Percentiles rank a stretch among this genome's conserved stretches.
phyloP scores from a whole-genome alignment of 2,888 invertebrate genomes.

The Actias luna region DNA sequence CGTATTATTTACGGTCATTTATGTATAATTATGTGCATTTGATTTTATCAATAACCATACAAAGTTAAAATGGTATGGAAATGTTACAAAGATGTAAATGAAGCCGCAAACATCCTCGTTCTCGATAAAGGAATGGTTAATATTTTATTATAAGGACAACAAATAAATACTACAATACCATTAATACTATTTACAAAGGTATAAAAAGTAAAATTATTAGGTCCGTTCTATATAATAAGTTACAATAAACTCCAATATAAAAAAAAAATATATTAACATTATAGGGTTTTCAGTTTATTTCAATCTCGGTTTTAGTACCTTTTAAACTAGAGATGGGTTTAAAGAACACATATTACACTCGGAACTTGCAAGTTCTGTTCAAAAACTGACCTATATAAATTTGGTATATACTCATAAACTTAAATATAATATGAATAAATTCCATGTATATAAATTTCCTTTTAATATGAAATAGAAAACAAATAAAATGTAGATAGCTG shows the following conservation, averaged over 20 bases:
- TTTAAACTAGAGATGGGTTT: too few species aligned
- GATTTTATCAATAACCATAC: background rate
- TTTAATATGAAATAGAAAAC: background rate
- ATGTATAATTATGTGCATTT: background rate
- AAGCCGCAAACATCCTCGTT: background rate
- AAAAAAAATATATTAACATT: background rate
- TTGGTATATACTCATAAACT: background rate
- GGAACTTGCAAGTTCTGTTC: background rate
- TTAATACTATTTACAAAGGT: background rate
- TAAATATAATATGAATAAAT: background rate
- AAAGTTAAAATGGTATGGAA: background rate
- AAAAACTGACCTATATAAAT: background rate
- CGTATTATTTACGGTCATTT: background rate
- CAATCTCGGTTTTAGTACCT: too few species aligned
- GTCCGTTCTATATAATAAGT: background rate
- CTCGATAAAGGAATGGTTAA: background rate
- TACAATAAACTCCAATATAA: background rate
- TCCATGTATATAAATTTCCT: background rate
- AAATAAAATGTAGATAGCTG: slow-evolving; percentile 1
- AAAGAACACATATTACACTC: background rate
- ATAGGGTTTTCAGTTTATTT: background rate
- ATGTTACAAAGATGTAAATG: background rate
- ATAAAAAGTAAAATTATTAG: background rate
- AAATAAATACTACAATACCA: background rate
- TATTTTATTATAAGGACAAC: background rate